A percentile compares a stretch with the other conserved stretches of the same genome.
These are phyloP conservation scores for Arge pagana DNA, from an alignment of 2,888 invertebrate genomes.

Conservation along the genomic window DNA sequence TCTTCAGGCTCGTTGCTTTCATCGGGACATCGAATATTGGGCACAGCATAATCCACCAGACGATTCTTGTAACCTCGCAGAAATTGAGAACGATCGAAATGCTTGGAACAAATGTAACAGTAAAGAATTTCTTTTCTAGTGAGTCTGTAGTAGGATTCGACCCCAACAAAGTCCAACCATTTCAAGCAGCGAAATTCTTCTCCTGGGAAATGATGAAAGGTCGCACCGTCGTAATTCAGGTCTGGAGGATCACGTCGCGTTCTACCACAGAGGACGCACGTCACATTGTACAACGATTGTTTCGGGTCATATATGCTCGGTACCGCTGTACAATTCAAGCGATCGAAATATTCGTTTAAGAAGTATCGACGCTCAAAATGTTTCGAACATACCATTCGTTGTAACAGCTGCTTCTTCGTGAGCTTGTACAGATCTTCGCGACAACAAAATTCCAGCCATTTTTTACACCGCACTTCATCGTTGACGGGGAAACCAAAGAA, in stretches of 20 bases:
- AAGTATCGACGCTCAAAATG: constrained; percentile 51
- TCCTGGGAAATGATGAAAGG: constrained; percentile 56
- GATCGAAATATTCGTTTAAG: constrained; percentile 51
- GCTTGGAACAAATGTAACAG: constrained; percentile 55
- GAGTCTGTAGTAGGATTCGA: constrained; percentile 53
- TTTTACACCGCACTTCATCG: constrained; percentile 49
- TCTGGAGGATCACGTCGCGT: constrained; percentile 47
- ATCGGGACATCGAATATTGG: constrained; percentile 45
- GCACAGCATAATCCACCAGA: constrained; percentile 48
- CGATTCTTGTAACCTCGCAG: constrained; percentile 44
- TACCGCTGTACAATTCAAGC: constrained; percentile 48
- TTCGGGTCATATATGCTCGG: constrained; percentile 54
- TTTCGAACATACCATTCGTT: constrained; percentile 55
- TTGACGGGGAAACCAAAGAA: constrained; percentile 57
- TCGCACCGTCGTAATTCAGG: constrained; percentile 47
- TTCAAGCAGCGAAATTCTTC: constrained; percentile 55
- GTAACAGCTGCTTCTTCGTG: constrained; percentile 52
- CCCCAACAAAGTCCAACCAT: constrained; percentile 55
- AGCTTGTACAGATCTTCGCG: constrained; percentile 54
- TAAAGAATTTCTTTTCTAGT: constrained; percentile 55
- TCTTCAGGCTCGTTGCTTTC: constrained; percentile 30
- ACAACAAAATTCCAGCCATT: constrained; percentile 55
- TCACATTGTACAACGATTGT: constrained; percentile 54
- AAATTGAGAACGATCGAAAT: constrained; percentile 51
- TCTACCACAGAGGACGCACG: constrained; percentile 50